Base-by-base conservation (phyloP, 1,140 invertebrate species). In the Heliconius nattereri region DNA sequence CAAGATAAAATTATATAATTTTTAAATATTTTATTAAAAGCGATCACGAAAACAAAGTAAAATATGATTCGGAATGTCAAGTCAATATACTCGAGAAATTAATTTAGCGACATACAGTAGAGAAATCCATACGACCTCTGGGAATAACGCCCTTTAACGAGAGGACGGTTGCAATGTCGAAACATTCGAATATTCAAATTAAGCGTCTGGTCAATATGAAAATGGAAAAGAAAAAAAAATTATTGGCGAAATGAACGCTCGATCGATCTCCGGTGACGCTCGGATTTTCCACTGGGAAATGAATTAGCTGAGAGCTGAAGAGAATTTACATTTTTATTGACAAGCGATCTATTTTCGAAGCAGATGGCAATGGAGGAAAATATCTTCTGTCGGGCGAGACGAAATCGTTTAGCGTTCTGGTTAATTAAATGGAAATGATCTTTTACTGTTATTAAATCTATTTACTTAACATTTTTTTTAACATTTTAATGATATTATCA, bases 281-380 rank as follows among this genome's bases (percentile, higher is more conserved):
- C 87, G 88, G 91, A 92, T 92, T 92, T 93, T 92, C 92, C 91
- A 93, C 87, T 87, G 91, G 91, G 89, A 91, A 93, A 94, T 93
- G 92, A 94, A 94, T 94, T 94, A 94, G 92, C 91, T 86, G 88
- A 86, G 89, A 92, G 89, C 90, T 89, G 90, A 89, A 90, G 89
- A 83, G 89, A 93, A 94, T 94, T 94, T 94, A 94, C 92, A 94
- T 94, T 94, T 94, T 94, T 94, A 94, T 94, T 94, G 91, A 94
- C 91, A 93, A 91, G 84, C 91, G 89, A 91, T 92, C 91, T 92
- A 91, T 94, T 94, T 90, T 87, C 91, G 86, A 88, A 89, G 84
- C 86, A 89, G 90, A 92, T 89, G 87, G 86, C 90, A 87, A 90
- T 85, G 86, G 81, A 88, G 85, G 76, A 84, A 80, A 77, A 81